Evolutionary conservation across 2,797 vertebrate genomes (phyloP), one percentile per base, ranked within the genome.

Genomic region (Phyllotis vaccarum): DNA sequence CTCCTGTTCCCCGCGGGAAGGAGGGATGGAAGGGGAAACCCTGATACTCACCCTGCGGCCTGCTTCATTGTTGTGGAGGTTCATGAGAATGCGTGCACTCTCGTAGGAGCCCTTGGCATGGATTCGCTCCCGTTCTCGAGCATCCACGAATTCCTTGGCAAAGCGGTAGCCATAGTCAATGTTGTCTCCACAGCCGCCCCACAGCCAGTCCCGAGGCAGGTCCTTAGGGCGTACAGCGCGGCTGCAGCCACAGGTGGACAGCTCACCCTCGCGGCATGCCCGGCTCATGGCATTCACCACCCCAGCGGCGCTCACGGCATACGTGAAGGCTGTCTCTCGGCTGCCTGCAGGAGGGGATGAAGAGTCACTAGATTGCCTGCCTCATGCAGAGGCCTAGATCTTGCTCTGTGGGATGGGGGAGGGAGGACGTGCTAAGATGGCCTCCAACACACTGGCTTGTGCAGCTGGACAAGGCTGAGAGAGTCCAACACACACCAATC

Each of bases 111-210:
- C 99, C 93, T 99, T 99, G 93, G 99, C 99, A 83, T 99, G 99
- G 97, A 99, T 99, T 78, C 99, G 99, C 98, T 99, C 99, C 0
- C 99, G 97, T 97, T 99, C 99, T 0, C 99, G 99, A 3, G 99
- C 99, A 0, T 99, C 99, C 97, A 99, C 99, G n/a, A 99, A 99
- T 98, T 99, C 99, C 97, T 99, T 99, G 96, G 99, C 99, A 78
- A 99, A 99, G 98, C 99, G 99, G 95, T 99, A 99, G 58, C 99
- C 99, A 0, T 99, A 99, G 96, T 99, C 99, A 31, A 99, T 99
- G 98, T 99, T 99, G 98, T 99, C 99, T 5, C 99, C 99, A 5
- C 99, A 99, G 98, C 99, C 99, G 1, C 99, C 99, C 99, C 99
- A 99, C 95, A 99, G 99, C 99, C 99, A 99, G 98, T 99, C 99